phyloP scores from a whole-genome alignment of 2,797 vertebrate genomes.

The Micromesistius poutassou region DNA sequence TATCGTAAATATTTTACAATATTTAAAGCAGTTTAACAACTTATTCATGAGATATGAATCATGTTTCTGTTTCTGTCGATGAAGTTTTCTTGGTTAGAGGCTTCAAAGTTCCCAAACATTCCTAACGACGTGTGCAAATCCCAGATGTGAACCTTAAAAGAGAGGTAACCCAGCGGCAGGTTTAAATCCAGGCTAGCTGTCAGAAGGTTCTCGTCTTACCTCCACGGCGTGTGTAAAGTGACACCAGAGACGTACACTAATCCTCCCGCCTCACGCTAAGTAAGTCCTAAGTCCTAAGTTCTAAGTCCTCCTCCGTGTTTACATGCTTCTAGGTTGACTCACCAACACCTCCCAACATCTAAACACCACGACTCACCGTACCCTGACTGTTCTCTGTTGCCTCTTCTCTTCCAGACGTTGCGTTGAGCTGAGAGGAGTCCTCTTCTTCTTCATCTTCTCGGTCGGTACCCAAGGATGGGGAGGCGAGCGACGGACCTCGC shows the following conservation, averaged over 20 bases:
- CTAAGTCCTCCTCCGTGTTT: slow-evolving; percentile 22
- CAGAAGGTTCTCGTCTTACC: neutral
- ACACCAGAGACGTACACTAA: slow-evolving; percentile 35
- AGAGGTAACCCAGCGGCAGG: neutral
- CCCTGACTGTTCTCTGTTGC: slow-evolving; percentile 48
- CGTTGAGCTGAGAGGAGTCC: neutral
- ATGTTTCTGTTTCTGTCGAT: neutral
- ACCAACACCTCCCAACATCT: slow-evolving; percentile 21
- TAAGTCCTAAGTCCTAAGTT: no score
- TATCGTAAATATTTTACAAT: neutral
- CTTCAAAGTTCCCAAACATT: neutral
- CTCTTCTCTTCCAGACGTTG: slow-evolving; percentile 43
- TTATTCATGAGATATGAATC: neutral
- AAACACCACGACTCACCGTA: slow-evolving; percentile 35
- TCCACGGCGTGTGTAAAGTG: slow-evolving; percentile 23
- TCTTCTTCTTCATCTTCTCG: neutral
- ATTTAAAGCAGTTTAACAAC: neutral
- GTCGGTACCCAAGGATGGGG: slow-evolving; percentile 59
- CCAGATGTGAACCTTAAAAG: neutral
- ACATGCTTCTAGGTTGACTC: slow-evolving; percentile 47
- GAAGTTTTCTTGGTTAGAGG: neutral
- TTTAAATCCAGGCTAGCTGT: neutral
- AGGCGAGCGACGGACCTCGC: slow-evolving; percentile 73
- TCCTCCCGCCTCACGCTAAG: slow-evolving; percentile 30
- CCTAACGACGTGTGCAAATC: neutral